Evolutionary conservation across 2,888 invertebrate genomes (phyloP).

Genomic region (Scrobipalpa costella): DNA sequence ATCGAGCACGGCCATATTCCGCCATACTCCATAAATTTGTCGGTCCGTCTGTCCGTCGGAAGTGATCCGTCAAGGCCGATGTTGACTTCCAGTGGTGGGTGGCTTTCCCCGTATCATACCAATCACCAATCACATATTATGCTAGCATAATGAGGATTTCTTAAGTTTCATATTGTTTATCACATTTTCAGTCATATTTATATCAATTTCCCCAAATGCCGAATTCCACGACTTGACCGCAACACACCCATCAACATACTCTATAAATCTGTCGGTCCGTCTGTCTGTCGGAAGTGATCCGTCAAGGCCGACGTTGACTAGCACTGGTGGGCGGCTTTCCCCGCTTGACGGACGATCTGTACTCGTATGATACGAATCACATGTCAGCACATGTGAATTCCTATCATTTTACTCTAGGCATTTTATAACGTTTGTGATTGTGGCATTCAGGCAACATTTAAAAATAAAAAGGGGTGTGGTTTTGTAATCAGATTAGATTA

Average conservation of each 20-base stretch:
- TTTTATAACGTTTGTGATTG: not conserved
- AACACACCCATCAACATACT: conserved; percentile 11
- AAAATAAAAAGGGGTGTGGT: too few relatives aligned
- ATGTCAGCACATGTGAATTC: too few relatives aligned
- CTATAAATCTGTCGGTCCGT: conserved; percentile 20
- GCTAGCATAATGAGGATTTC: too few relatives aligned
- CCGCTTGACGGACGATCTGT: not conserved
- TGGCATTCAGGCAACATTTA: too few relatives aligned
- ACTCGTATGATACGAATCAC: not conserved
- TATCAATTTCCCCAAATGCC: not conserved
- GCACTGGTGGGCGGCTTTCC: conserved; percentile 33
- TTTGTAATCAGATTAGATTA: too few relatives aligned
- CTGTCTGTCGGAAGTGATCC: conserved; percentile 40
- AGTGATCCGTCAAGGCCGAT: conserved; percentile 39
- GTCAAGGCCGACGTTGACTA: conserved; percentile 33
- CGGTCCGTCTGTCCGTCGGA: conserved; percentile 34
- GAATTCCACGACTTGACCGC: not conserved
- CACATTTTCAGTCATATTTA: too few relatives aligned
- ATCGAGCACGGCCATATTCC: not conserved
- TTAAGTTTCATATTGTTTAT: too few relatives aligned
- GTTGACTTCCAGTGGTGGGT: conserved; percentile 32
- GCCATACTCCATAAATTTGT: conserved; percentile 14
- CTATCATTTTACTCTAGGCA: too few relatives aligned
- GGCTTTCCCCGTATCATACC: conserved; percentile 19
- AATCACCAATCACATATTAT: too few relatives aligned